Evolutionary conservation across 2,797 vertebrate species (phyloP).

Genomic region (Scolopax rusticola): DNA sequence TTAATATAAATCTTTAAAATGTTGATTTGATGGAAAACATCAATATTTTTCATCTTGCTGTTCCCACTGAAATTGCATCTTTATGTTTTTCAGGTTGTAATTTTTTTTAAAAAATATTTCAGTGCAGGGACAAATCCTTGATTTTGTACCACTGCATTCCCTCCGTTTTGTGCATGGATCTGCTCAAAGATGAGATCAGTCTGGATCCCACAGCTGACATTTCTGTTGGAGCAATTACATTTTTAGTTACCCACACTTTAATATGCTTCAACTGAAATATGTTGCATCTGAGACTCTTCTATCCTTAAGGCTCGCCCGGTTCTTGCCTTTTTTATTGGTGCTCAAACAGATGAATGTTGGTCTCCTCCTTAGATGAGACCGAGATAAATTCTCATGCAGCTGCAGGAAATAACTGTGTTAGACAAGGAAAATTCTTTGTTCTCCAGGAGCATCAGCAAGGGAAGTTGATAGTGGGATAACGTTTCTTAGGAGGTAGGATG

Average conservation of each 20-base stretch:
- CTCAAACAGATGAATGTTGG: rapidly evolving
- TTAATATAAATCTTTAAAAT: background rate
- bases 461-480: rapidly evolving
- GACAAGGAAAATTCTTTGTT: background rate
- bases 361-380: background rate
- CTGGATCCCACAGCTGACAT: background rate
- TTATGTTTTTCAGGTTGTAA: background rate
- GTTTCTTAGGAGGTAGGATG: background rate
- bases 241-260: background rate
- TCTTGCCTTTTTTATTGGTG: background rate
- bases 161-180: background rate
- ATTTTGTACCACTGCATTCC: background rate
- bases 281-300: background rate
- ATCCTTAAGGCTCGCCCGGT: background rate
- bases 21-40: background rate
- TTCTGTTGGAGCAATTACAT: background rate
- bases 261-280: background rate
- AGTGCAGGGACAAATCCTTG: background rate
- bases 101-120: background rate
- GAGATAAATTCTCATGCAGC: background rate
- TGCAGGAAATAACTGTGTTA: background rate
- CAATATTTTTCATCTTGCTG: background rate
- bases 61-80: background rate
- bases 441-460: background rate
- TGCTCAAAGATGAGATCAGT: background rate